A percentile compares a stretch with the other conserved stretches of the same genome.
phyloP scores from a whole-genome alignment of 1,140 invertebrate genomes.

The Tetranychus urticae region DNA sequence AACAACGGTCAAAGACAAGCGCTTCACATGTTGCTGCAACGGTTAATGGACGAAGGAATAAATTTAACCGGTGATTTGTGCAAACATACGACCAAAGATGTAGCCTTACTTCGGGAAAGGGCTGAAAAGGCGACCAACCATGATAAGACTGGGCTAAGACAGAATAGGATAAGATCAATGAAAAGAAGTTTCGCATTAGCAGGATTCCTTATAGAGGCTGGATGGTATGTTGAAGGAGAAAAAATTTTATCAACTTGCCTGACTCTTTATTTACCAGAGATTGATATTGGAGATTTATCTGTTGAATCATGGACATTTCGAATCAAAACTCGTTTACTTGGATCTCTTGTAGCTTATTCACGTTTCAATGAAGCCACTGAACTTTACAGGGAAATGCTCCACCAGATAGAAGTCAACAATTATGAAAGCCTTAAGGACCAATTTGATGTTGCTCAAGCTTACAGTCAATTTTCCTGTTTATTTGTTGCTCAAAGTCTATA shows the following conservation, averaged over 20 bases:
- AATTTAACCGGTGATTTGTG: neutral
- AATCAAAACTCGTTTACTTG: neutral
- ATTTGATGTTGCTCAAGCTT: conserved; percentile 39
- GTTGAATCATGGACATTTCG: neutral
- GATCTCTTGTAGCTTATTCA: neutral
- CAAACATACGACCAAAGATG: neutral
- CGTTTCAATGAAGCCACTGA: neutral
- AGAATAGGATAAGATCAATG: neutral
- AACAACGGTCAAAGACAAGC: neutral
- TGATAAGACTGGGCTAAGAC: neutral
- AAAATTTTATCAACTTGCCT: neutral
- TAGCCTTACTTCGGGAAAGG: neutral
- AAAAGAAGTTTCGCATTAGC: neutral
- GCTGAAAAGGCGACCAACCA: neutral
- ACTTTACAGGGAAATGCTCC: neutral
- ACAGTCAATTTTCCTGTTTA: conserved; percentile 49
- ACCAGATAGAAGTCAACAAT: neutral
- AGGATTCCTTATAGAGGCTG: neutral
- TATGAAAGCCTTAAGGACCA: neutral
- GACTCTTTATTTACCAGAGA: neutral
- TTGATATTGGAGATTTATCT: neutral
- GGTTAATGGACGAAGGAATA: neutral
- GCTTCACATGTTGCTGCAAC: neutral
- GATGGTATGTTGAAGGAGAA: neutral
- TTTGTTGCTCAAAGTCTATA: conserved; percentile 58